Base-by-base conservation (phyloP, 2,888 invertebrate genomes). In the Catocala fraxini region DNA sequence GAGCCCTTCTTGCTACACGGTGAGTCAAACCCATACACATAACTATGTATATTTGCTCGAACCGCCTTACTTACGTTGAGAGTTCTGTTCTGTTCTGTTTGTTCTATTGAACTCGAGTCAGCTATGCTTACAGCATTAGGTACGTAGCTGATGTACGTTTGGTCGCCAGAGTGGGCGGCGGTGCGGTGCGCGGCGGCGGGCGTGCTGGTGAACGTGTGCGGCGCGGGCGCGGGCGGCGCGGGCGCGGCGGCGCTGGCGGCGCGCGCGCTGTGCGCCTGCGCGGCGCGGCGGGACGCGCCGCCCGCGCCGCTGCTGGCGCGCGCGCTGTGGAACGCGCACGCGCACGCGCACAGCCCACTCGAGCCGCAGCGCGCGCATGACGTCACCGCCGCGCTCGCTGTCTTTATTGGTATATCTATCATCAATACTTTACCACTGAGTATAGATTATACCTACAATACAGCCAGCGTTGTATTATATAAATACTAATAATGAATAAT, bases 181-280 rank as follows among this genome's bases (percentile, higher is more conserved):
- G 94, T 97, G 12, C 95, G 97, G 0, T 96, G 96, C 82, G 96
- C 97, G 6, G 96, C 97, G 2, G 96, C 97, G 60, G 98, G 98
- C 1, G 97, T 98, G 45, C 94, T 98, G 54, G 97, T 98, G 15
- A 98, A 98, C 93, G 95, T 98, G 77, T 93, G 93, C 79, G 93
- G 91, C 46, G 81, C 79, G 42, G 82, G 83, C 41, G 85, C 84
- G 1, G 96, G 95, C 70, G 61, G 75, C 11, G 70, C 68, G 34
- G 85, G 85, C 74, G 79, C 79, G n/a, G 96, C 96, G 83, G 95
- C 96, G 10, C 82, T 83, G 53, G 82, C 80, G 64, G 89, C 68
- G 79, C 89, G 69, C 73, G 91, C 79, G 72, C 86, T 77, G 58
- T 11, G 6, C 0, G 58, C 45, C 0, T 83, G 83, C 41, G 82